Base-by-base conservation (phyloP, 2,113 vertebrate genomes). In the Actenoides hombroni region DNA sequence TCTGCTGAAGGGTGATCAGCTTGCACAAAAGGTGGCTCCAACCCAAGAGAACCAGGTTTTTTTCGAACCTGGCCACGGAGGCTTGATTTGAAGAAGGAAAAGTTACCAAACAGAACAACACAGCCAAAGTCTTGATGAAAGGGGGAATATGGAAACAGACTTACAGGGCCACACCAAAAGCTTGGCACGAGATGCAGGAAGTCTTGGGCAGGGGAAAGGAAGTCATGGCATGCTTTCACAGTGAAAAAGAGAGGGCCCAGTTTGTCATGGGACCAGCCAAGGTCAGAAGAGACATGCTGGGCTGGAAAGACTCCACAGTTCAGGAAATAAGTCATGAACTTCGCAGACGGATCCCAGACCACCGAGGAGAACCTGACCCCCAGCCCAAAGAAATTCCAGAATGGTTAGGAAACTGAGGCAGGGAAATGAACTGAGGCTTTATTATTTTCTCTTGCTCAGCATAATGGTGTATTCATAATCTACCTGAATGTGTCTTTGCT, bases 371-470 rank as follows among this genome's bases (percentile, higher is more conserved):
- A 94, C 74, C 91, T 79, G 83, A 94, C 89, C 95, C 88, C 86
- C 69, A 81, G 92, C 35, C 84, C 81, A 79, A 86, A 73, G 84
- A 94, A 92, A 95, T 91, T 92, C 86, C 90, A 95, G 61, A 84
- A 85, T 29, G 53, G 70, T 82, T 89, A 95, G 89, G 95, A 97
- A 97, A 97, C 96, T 96, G 96, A 97, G 96, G 96, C 93, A 97
- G 84, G 42, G 69, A 94, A 96, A 95, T 49, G 53, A 97, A 92
- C 57, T 49, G 57, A 91, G 61, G 65, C 77, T 87, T 91, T 83
- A 68, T 67, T 84, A 68, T 76, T 89, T 94, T 91, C 82, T 89
- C 84, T 95, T 94, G 78, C 77, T 83, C 78, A 94, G 84, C 70
- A 95, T 87, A 95, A 87, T 85, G 49, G 61, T 57, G 29, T 87